Evolutionary conservation across 1,140 invertebrate genomes (phyloP).

Genomic region (Pachypeltis micranthus): DNA sequence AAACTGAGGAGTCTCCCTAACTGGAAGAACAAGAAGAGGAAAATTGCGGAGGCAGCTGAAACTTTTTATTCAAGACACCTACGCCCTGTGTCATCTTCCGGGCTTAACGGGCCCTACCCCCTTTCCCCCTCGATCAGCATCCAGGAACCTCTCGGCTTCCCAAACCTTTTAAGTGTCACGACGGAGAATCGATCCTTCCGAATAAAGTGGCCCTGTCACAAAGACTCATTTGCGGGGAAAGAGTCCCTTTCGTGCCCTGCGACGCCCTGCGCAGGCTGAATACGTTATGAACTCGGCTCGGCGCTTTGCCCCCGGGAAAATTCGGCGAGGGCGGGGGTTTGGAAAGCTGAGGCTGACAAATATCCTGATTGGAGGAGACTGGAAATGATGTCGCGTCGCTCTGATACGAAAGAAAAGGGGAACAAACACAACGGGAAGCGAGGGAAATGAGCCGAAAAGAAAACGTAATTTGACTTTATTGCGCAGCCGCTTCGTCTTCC

Average conservation of each 20-base stretch:
- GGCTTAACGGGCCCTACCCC: not conserved
- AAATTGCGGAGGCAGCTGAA: no score
- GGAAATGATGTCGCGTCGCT: not conserved
- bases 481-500: not conserved
- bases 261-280: not conserved
- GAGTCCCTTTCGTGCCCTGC: not conserved
- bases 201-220: constrained; percentile 8
- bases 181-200: not conserved
- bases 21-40: not conserved
- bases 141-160: no score
- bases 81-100: not conserved
- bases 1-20: no score
- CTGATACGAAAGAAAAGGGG: not conserved
- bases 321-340: not conserved
- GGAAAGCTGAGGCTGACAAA: not conserved
- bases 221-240: constrained; percentile 1
- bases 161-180: no score
- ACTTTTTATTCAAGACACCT: not conserved
- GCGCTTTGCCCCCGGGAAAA: not conserved
- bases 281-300: not conserved
- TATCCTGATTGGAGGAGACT: constrained; percentile 6
- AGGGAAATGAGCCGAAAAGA: constrained; percentile 1
- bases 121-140: not conserved
- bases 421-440: not conserved
- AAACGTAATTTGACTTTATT: not conserved